A percentile compares a stretch with the other conserved stretches of the same genome.
These are phyloP conservation scores for Campoletis sonorensis DNA, from an alignment of 1,140 invertebrate genomes.

Conservation along the genomic window DNA sequence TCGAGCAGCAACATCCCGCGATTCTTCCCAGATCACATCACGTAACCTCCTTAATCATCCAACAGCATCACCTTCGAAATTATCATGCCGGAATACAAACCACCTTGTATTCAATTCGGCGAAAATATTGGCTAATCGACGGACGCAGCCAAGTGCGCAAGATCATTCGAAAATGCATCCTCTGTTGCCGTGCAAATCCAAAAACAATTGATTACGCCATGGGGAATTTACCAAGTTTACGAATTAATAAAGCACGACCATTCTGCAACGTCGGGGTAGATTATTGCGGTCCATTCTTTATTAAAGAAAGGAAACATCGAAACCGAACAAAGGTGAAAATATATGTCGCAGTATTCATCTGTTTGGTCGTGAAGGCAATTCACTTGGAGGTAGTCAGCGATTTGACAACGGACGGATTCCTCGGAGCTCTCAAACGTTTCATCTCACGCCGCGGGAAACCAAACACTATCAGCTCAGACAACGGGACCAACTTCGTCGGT, in stretches of 20 bases:
- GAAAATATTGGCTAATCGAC: conserved; percentile 47
- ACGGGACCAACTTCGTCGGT: conserved; percentile 63
- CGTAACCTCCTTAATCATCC: conserved; percentile 13
- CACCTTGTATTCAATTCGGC: conserved; percentile 35
- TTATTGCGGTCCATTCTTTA: conserved; percentile 62
- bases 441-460: conserved; percentile 56
- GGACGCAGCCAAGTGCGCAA: conserved; percentile 38
- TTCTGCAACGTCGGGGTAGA: conserved; percentile 65
- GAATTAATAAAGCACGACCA: conserved; percentile 58
- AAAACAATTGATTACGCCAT: conserved; percentile 55
- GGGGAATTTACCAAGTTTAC: conserved; percentile 57
- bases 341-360: conserved; percentile 68
- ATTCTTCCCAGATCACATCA: conserved; percentile 49
- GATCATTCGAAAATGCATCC: conserved; percentile 45
- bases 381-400: conserved; percentile 67
- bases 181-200: conserved; percentile 49
- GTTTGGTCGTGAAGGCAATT: conserved; percentile 63
- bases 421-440: conserved; percentile 60
- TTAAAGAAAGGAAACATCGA: conserved; percentile 52
- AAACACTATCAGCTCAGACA: conserved; percentile 60
- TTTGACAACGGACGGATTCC: conserved; percentile 60
- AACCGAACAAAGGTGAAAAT: conserved; percentile 56
- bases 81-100: conserved; percentile 40
- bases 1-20: conserved; percentile 43
- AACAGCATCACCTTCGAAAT: conserved; percentile 24